Conservation (phyloP, 1,140 invertebrate species). For the Bombus terrestris region DNA sequence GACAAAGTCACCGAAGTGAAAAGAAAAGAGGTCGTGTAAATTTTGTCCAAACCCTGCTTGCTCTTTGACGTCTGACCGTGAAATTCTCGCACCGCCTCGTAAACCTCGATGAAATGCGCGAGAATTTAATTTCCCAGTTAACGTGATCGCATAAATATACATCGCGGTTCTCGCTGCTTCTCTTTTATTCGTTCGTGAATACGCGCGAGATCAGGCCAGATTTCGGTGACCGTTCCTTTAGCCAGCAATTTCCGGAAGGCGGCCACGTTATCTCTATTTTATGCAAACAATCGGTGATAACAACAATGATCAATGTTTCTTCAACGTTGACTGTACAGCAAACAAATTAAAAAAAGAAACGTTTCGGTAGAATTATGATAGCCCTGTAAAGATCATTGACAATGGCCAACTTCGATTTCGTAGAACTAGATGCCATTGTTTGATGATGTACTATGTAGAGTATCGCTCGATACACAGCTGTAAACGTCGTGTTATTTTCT, state of each 20-base stretch:
- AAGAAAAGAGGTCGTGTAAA: slow-evolving; percentile 27
- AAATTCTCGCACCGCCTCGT: slow-evolving; percentile 29
- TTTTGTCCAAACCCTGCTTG: slow-evolving; percentile 16
- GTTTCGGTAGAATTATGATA: too few relatives aligned
- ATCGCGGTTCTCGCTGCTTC: neutral
- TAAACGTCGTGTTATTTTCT: neutral
- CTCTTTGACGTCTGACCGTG: slow-evolving; percentile 39
- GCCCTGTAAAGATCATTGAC: neutral
- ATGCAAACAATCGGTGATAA: neutral
- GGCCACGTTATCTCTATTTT: neutral
- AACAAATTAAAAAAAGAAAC: neutral
- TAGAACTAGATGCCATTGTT: neutral
- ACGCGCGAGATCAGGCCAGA: slow-evolving; percentile 32
- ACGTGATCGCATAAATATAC: slow-evolving; percentile 73
- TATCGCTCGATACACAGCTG: slow-evolving; percentile 5
- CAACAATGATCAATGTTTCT: neutral
- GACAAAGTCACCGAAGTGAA: neutral
- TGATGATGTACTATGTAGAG: neutral
- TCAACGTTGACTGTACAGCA: neutral
- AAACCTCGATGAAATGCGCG: slow-evolving; percentile 65
- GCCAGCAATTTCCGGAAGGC: slow-evolving; percentile 42
- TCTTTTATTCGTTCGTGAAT: slow-evolving; percentile 72
- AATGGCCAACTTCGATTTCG: neutral
- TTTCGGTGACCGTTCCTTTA: slow-evolving; percentile 28
- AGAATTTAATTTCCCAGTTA: slow-evolving; percentile 75